A percentile compares a stretch with the other conserved stretches of the same genome.
Evolutionary conservation across 2,113 vertebrate species (phyloP).

Genomic region (Cygnus buccinator): DNA sequence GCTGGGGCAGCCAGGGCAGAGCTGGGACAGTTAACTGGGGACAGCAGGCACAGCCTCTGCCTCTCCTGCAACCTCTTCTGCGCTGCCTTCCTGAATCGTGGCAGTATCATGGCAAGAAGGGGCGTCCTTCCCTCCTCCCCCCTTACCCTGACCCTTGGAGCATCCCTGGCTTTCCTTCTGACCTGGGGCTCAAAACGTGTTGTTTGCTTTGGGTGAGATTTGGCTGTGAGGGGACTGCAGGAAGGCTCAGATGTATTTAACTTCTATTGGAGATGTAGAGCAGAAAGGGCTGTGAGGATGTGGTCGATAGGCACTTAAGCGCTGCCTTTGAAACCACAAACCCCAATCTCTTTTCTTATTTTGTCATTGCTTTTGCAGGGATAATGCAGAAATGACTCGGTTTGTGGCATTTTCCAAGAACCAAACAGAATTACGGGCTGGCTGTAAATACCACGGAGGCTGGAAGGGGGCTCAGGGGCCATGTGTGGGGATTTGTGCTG

Average conservation of each 20-base stretch:
- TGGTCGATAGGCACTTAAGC: background rate
- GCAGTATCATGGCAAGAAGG: background rate
- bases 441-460: background rate
- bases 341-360: background rate
- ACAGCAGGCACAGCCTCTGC: background rate
- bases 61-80: background rate
- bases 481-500: background rate
- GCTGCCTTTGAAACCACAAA: conserved; percentile 7
- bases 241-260: background rate
- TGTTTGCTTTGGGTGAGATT: background rate
- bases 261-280: background rate
- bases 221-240: background rate
- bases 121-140: background rate
- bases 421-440: background rate
- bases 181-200: background rate
- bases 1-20: background rate
- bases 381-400: background rate
- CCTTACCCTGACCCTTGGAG: background rate
- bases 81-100: background rate
- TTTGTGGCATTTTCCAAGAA: background rate
- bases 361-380: background rate
- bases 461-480: background rate
- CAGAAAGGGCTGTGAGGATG: background rate
- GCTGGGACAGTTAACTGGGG: fast-evolving
- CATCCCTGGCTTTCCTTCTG: background rate